Evolutionary conservation across 2,797 vertebrate genomes (phyloP), one percentile per base, ranked within the genome.

Genomic region (Poeciliopsis infans): DNA sequence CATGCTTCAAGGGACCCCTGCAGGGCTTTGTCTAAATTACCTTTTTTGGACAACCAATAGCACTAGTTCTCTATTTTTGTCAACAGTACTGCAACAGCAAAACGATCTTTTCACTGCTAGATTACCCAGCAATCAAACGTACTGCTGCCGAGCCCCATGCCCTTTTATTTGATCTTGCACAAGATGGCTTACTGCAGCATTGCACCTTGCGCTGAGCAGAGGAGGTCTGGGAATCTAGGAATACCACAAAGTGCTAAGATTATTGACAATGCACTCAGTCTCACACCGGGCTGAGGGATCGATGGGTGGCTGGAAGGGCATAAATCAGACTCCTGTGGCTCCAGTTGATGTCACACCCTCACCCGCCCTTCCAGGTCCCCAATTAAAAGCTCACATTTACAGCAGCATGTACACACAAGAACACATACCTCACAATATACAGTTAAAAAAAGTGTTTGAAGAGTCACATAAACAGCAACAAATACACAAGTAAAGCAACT

Each of bases 231-330:
- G 92, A 92, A 92, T 92, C 93, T 91, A 94, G 93, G 93, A 94
- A 94, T 91, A 94, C 90, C 93, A 93, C 92, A 94, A 93, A 94
- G 93, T 92, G 92, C 92, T 93, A 91, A 91, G 86, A 91, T 91
- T 94, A 95, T 95, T 93, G 94, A 95, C 92, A 91, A 93, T 89
- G 88, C 91, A 93, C 92, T 94, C 92, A 93, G 92, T 92, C 94
- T 94, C 93, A 91, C 90, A 86, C 90, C 75, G 13, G 87, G 91
- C 83, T 47, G 18, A 76, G 79, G 85, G 86, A 94, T 94, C 93
- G 81, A 94, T 94, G 91, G 85, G 85, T 74, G 76, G 88, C 90
- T 88, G 82, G 90, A 92, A 89, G 88, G 92, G 89, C 92, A 93
- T 95, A 94, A 95, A 95, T 95, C 92, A 94, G 90, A 86, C 89